Base-by-base conservation (phyloP, 2,888 invertebrate species). In the Drosophila aldrichi region DNA sequence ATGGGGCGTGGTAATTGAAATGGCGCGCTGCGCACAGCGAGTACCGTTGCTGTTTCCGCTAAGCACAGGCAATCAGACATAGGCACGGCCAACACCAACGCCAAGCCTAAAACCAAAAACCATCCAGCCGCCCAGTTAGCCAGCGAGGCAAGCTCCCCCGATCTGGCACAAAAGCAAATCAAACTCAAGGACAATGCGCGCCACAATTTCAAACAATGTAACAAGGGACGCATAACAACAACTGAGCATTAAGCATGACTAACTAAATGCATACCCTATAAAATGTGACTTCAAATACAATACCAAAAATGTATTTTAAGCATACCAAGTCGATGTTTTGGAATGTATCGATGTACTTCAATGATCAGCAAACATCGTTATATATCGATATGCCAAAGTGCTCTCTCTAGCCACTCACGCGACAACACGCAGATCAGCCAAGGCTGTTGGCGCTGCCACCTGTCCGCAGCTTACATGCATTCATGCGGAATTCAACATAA, bases 1-100 rank as follows among this genome's bases (percentile, higher is more conserved):
- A 16, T 79, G 77, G 44, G 63, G 74, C 68, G 66, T 64, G 64
- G 73, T 88, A 88, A 83, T 88, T 83, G 81, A 82, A 82, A 80
- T 82, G 73, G 73, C 71, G 73, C 71, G 70, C 70, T 70, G 66
- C 72, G 73, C 68, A 57, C 69, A 62, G 76, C 62, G 40, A 70
- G 44, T 66, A 60, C 58, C 72, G 60, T 40, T 57, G 57, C 48
- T 62, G 74, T 88, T 88, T 88, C 80, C 80, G 80, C 73, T 80
- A 82, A 80, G 83, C 80, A 51, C 70, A 36, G 62, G 73, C 83
- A 88, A 77, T 72, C 74, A 74, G 63, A 59, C 59, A 64, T 70
- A 72, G 85, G 82, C 79, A 79, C 76, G 88, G 59, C 48, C 58
- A 64, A 22, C 48, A n/a, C 20, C 41, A 65, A 16, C 44, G 18